Evolutionary conservation across 2,113 vertebrate species (phyloP).

Genomic region (Stomatorhinus ivindoensis): DNA sequence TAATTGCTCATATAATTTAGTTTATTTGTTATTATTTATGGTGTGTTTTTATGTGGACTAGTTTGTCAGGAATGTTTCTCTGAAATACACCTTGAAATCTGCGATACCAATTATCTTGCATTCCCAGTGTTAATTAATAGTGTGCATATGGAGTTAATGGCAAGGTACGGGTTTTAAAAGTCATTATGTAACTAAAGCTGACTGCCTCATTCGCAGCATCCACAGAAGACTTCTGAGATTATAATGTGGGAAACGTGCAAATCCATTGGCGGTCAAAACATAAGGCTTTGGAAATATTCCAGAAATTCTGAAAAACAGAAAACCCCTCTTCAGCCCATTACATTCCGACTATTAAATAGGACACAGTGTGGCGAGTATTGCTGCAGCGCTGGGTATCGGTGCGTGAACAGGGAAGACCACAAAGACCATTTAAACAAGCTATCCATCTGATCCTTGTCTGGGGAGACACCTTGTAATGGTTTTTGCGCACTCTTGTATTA

Average conservation of each 20-base stretch:
- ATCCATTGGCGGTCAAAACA: neutral
- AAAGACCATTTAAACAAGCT: constrained; percentile 3
- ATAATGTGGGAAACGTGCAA: neutral
- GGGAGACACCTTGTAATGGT: constrained; percentile 12
- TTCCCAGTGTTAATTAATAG: neutral
- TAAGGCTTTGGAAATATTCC: neutral
- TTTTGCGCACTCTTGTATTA: constrained; percentile 27
- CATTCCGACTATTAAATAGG: neutral
- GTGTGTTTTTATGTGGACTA: neutral
- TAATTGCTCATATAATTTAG: neutral
- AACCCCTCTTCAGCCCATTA: neutral
- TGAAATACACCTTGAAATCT: neutral
- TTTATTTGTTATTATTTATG: neutral
- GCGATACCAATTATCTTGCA: neutral
- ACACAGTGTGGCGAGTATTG: neutral
- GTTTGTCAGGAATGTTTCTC: neutral
- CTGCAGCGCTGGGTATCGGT: neutral
- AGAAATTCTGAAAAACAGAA: neutral
- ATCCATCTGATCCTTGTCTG: constrained; percentile 20
- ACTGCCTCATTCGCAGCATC: neutral
- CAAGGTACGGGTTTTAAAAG: neutral
- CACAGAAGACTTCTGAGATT: neutral
- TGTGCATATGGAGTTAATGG: neutral
- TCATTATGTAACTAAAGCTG: neutral
- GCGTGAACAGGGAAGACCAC: neutral